These are phyloP conservation scores for Zaprionus taronus DNA, from an alignment of 1,140 invertebrate genomes.

Conservation along the genomic window DNA sequence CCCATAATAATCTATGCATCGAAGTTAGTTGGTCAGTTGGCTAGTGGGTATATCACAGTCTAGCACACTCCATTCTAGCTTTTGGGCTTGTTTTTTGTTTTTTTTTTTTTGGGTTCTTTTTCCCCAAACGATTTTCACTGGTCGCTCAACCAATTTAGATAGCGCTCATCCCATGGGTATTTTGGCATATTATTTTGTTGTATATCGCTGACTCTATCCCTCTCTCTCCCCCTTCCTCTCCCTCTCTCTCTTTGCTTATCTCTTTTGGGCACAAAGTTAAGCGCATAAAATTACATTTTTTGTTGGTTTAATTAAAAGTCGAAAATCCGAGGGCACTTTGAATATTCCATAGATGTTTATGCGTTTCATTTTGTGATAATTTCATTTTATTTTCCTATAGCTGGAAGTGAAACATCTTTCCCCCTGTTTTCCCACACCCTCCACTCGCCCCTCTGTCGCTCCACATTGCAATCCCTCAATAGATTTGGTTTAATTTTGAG, in stretches of 20 bases:
- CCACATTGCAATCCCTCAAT: slow-evolving; percentile 41
- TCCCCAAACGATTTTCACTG: slow-evolving; percentile 29
- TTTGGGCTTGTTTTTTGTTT: not conserved
- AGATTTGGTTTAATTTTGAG: slow-evolving; percentile 79
- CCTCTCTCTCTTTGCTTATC: slow-evolving; percentile 24
- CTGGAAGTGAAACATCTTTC: not conserved
- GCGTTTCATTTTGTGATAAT: slow-evolving; percentile 10
- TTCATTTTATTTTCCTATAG: not conserved
- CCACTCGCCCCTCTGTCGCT: not conserved
- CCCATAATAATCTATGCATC: too few relatives aligned
- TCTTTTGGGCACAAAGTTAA: slow-evolving; percentile 20
- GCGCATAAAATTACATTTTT: slow-evolving; percentile 47
- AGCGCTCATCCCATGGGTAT: slow-evolving; percentile 40
- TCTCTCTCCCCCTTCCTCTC: not conserved
- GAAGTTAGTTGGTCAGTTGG: too few relatives aligned
- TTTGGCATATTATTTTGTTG: slow-evolving; percentile 3
- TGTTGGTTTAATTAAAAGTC: slow-evolving; percentile 38
- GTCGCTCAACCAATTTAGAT: slow-evolving; percentile 46
- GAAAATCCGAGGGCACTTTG: not conserved
- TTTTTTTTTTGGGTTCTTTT: slow-evolving; percentile 5
- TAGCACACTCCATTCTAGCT: too few relatives aligned
- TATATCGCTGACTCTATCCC: not conserved
- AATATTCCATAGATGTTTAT: slow-evolving; percentile 3
- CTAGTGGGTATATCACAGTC: too few relatives aligned
- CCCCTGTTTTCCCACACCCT: not conserved